Percentiles rank a stretch among this genome's conserved stretches.
Evolutionary conservation across 2,888 invertebrate genomes (phyloP).

Genomic region (Molorchus minor): DNA sequence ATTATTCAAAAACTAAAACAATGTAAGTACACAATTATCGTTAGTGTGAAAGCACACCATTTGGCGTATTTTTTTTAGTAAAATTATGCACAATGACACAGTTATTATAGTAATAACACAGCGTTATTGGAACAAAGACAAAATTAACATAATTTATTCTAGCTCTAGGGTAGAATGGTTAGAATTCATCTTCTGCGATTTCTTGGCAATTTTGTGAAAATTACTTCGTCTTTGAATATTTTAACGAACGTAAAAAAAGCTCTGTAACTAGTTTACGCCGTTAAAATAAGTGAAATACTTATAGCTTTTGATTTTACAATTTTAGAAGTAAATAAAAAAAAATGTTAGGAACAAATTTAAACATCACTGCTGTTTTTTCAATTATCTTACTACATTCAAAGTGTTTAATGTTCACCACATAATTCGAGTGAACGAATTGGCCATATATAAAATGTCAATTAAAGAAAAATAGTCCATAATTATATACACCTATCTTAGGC

Average conservation of each 20-base stretch:
- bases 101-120: constrained; percentile 4
- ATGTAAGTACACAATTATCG: neutral
- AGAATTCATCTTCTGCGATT: neutral
- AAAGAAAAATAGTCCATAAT: neutral
- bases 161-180: neutral
- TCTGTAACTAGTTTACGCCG: neutral
- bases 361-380: too few relatives aligned
- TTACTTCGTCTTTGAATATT: neutral
- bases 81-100: constrained; percentile 4
- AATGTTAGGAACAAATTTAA: too few relatives aligned
- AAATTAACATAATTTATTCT: constrained; percentile 4
- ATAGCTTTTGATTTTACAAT: too few relatives aligned
- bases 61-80: neutral
- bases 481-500: neutral
- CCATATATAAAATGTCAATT: neutral
- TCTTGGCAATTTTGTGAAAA: neutral
- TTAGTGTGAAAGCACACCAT: neutral
- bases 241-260: neutral
- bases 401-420: neutral
- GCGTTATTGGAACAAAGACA: neutral
- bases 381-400: neutral
- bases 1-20: constrained; percentile 1
- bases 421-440: neutral
- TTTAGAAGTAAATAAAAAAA: too few relatives aligned
- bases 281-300: too few relatives aligned